These are phyloP conservation scores for Orycteropus afer DNA, from an alignment of 2,113 vertebrate genomes.

Conservation along the genomic window DNA sequence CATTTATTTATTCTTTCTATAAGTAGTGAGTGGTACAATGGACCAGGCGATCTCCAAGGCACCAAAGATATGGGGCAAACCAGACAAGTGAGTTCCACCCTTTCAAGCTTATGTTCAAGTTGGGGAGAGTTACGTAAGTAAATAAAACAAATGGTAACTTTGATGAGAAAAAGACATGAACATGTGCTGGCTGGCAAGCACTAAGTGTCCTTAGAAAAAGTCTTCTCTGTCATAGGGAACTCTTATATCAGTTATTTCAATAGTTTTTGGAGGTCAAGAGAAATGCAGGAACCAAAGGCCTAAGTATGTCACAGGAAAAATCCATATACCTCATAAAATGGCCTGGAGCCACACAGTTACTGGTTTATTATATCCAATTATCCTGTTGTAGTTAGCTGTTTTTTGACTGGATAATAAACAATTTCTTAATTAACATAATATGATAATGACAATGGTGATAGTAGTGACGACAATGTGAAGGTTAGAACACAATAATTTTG, in stretches of 20 bases:
- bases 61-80: neutral
- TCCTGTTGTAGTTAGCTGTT: neutral
- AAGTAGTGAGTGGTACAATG: neutral
- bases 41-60: neutral
- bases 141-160: neutral
- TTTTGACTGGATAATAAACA: neutral
- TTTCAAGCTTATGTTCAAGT: slow-evolving; percentile 7
- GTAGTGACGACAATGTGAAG: neutral
- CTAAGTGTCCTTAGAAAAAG: neutral
- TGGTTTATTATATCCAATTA: neutral
- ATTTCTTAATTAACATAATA: neutral
- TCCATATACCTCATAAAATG: neutral
- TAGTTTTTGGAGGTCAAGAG: neutral
- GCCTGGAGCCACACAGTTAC: neutral
- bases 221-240: neutral
- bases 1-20: neutral
- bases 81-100: neutral
- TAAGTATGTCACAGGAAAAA: neutral
- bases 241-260: slow-evolving; percentile 8
- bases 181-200: neutral
- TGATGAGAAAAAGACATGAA: neutral
- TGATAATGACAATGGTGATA: neutral
- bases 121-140: neutral
- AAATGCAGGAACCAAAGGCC: neutral
- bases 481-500: neutral